Percentiles rank a stretch among this genome's conserved stretches.
Conservation (phyloP, 2,113 vertebrate species). For the Nymphicus hollandicus region DNA sequence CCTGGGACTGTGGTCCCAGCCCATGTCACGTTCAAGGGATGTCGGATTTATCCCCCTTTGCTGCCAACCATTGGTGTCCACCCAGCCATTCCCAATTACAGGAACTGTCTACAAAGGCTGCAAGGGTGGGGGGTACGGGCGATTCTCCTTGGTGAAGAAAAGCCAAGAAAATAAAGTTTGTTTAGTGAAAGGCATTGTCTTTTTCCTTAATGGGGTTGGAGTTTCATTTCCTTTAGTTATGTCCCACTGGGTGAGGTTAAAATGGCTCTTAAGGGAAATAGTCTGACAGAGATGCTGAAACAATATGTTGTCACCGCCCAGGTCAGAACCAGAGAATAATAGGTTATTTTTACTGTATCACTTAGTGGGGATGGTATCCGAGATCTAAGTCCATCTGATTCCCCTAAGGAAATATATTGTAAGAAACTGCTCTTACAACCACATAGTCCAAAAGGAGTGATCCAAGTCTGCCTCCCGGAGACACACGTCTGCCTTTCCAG, state of each 20-base stretch:
- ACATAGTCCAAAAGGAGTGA: neutral
- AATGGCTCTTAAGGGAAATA: slow-evolving; percentile 68
- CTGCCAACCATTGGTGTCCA: slow-evolving; percentile 58
- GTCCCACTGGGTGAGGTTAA: slow-evolving; percentile 67
- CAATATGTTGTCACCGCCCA: slow-evolving; percentile 67
- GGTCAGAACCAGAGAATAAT: slow-evolving; percentile 66
- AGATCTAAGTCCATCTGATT: slow-evolving; percentile 57
- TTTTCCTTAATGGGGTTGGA: slow-evolving; percentile 61
- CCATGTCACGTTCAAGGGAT: slow-evolving; percentile 58
- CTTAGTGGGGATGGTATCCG: slow-evolving; percentile 56
- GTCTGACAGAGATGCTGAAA: slow-evolving; percentile 68
- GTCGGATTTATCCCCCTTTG: slow-evolving; percentile 35
- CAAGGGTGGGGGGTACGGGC: slow-evolving; percentile 45
- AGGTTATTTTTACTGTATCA: slow-evolving; percentile 71
- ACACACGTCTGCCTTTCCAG: slow-evolving; percentile 30
- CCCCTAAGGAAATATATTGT: slow-evolving; percentile 55
- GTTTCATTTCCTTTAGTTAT: slow-evolving; percentile 70
- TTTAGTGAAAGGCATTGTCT: slow-evolving; percentile 71
- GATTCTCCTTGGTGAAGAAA: slow-evolving; percentile 50
- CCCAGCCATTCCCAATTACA: slow-evolving; percentile 63
- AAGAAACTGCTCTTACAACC: slow-evolving; percentile 35
- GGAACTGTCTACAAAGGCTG: slow-evolving; percentile 64
- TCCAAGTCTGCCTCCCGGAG: neutral
- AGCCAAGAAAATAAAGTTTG: slow-evolving; percentile 67
- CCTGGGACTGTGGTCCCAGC: slow-evolving; percentile 47